Base-by-base conservation (phyloP, 2,888 invertebrate species). In the Halictus ligatus region DNA sequence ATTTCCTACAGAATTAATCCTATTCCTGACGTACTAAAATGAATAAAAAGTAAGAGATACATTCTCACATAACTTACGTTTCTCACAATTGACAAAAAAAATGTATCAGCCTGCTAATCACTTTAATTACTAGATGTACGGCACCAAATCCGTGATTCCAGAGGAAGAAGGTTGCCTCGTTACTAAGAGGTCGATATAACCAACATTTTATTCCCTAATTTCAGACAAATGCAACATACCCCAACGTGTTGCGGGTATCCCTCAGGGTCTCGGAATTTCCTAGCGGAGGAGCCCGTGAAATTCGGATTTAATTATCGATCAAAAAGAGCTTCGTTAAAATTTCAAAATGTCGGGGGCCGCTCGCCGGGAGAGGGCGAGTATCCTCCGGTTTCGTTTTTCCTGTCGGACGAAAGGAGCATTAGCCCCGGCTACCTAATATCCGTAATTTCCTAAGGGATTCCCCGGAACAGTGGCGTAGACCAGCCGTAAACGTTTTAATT, bases 401-500 rank as follows among this genome's bases (percentile, higher is more conserved):
- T 35, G 21, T 15, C 18, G 43, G 69, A 4, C 21, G 43, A 71
- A n/a, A 58, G 43, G n/a, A 40, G 43, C 40, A 72, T 75, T 72
- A 71, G 12, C 46, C 69, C 77, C 54, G 60, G 60, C 75, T 74
- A 35, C 74, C 81, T 76, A 86, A 85, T 85, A 86, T 86, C 60
- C 81, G 77, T 78, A 81, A 85, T 86, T 85, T 85, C 85, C 85
- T 77, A 50, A 46, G 69, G 74, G 76, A 85, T 86, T 81, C 64
- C 69, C 69, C 69, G 18, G 73, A 85, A 67, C 78, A 40, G 29
- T 0, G n/a, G 21, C 43, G 29, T n/a, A 72, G n/a, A 48, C 50
- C n/a, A 50, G 54, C 67, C 48, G 15, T 86, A 80, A 75, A 85
- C 86, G 83, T 87, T 87, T 87, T 87, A 83, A 87, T 87, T 87